Base-by-base conservation (phyloP, 2,888 invertebrate genomes). In the Eupithecia abbreviata region DNA sequence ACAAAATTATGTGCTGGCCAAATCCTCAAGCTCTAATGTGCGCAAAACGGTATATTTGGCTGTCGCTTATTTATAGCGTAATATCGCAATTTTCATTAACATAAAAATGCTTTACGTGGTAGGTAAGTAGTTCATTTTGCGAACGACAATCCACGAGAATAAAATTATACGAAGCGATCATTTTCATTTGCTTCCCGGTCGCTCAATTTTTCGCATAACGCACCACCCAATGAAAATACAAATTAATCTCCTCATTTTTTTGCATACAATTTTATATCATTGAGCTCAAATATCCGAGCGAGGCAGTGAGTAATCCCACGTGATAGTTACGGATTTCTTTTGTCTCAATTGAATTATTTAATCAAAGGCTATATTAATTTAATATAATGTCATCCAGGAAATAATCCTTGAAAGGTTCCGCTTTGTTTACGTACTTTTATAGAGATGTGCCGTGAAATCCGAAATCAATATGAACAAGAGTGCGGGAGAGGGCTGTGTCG, bases 211-310 rank as follows among this genome's bases (percentile, higher is more conserved):
- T 95, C 95, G 94, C 94, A 93, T 89, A 93, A 91, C 92, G 94
- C 92, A 92, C 92, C 90, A 86, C 88, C 91, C 93, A 91, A 94
- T 93, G 93, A 91, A 94, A 93, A 93, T 88, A 91, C 90, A 94
- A 94, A 94, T 95, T 95, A 95, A 95, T 95, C 94, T 94, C 88
- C 93, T 94, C 93, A 95, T 51, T 94, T 94, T 94, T 94, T 95
- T 92, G 91, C 90, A 91, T 91, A 89, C 91, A 93, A 94, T 93
- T 94, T 94, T 92, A 93, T 93, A 94, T 94, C 86, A 94, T 91
- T 93, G 92, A 88, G 89, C 87, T 84, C 90, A 91, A 92, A 93
- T 93, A 92, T 92, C 93, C 90, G 90, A 89, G 88, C 88, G 88
- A 88, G 89, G 91, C 92, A 90, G 3, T 84, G 80, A 87, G 88